Evolutionary conservation across 2,113 vertebrate species (phyloP), one percentile per base, ranked within the genome.

Genomic region (Genyomyrus donnyi): DNA sequence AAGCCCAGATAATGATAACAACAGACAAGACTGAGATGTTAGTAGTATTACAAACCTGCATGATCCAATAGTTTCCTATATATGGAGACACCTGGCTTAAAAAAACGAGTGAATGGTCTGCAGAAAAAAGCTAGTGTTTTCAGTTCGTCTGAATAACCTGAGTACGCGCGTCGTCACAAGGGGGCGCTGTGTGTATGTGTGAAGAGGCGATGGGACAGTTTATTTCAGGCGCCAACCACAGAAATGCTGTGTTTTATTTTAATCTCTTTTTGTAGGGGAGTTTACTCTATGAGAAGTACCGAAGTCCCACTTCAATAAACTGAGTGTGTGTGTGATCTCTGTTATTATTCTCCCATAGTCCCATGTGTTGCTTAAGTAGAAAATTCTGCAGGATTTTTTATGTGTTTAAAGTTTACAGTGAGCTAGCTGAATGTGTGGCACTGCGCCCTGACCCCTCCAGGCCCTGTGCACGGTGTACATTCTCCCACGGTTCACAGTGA

Each of bases 121-220:
- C 70, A 31, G 13, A 39, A 77, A 77, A 77, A 10, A 66, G n/a
- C 5, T 21, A 7, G 19, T 11, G 24, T 70, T 70, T 70, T 31
- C 52, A 35, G 13, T 39, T 31, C n/a, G 27, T 39, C 70, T 77
- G 31, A 35, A 56, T 46, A 31, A 1, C 42, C 39, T 42, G 24
- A 13, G 42, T 70, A 9, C 70, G 53, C 1, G 0, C 1, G 3
- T 46, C 3, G 50, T 92, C 94, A 94, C 66, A n/a, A 17, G 94
- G 93, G 92, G 94, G 92, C 85, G 50, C 3, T 87, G 84, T 93
- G 56, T 95, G 95, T 85, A 93, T 96, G 35, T 87, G 6, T 10
- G 95, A 96, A 70, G 93, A 95, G 50, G 93, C 95, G 66, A 96
- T 95, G 94, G 91, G 91, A 88, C 88, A 46, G 24, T 94, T 94